Base-by-base conservation (phyloP, 2,797 vertebrate species). In the Lerista edwardsae region DNA sequence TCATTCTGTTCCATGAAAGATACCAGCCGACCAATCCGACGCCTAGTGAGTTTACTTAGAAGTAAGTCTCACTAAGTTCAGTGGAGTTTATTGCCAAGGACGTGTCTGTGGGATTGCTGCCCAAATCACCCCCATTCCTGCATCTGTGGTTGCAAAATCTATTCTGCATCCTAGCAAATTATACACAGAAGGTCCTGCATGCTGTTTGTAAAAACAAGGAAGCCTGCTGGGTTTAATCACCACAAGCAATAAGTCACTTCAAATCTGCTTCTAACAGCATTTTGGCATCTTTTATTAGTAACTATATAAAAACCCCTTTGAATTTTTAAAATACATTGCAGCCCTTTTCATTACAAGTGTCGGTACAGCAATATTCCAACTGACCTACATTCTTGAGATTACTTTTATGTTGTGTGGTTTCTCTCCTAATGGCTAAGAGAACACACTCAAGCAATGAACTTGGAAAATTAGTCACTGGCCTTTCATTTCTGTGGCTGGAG, bases 311-410 rank as follows among this genome's bases (percentile, higher is more conserved):
- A 92, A 81, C 9, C 1, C 29, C 86, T 91, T 94, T 90, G 84
- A 94, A 92, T 93, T 94, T 94, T 92, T 59, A 55, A 94, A 94
- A 93, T 90, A 85, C 41, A 79, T 75, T 76, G 29, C 39, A 91
- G 15, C 27, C 86, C 0, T 72, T 91, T 93, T 85, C 75, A 81
- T 88, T 92, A 23, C 81, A 90, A 93, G 31, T 89, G 79, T 88
- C 81, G 41, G 39, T 90, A 89, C 29, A 92, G 90, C 83, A 94
- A 83, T 92, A 93, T 93, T 91, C 51, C 67, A 74, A 65, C 80
- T 90, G 91, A 91, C 90, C 88, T 93, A 94, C 62, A 89, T 92
- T 90, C 51, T 84, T 86, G 29, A 86, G 90, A 83, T 80, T 86
- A 74, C 73, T 92, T 93, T 88, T 89, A 89, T 93, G 87, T 41